phyloP scores from a whole-genome alignment of 2,888 invertebrate genomes.

The Drosophila austrosaltans region DNA sequence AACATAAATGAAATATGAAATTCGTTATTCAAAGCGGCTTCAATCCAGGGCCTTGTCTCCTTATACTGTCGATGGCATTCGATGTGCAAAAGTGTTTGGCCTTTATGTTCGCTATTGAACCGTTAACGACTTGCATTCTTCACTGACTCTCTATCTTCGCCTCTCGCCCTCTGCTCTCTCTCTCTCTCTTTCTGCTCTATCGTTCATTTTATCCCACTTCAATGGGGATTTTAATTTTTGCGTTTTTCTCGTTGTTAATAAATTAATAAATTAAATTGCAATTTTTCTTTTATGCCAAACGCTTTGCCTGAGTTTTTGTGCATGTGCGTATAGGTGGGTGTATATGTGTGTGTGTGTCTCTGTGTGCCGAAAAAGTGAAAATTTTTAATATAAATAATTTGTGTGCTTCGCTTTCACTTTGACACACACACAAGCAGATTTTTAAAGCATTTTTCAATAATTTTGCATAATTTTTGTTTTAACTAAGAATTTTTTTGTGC shows the following conservation, averaged over 20 bases:
- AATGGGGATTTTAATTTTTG: conserved; percentile 55
- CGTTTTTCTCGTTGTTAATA: conserved; percentile 57
- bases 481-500: neutral
- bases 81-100: conserved; percentile 19
- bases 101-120: conserved; percentile 51
- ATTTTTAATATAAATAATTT: conserved; percentile 73
- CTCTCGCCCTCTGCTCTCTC: conserved; percentile 5
- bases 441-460: conserved; percentile 53
- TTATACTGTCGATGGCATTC: conserved; percentile 10
- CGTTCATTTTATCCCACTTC: neutral
- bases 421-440: conserved; percentile 32
- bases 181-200: neutral
- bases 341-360: conserved; percentile 16
- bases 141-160: neutral
- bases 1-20: conserved; percentile 70
- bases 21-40: conserved; percentile 45
- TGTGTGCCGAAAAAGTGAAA: conserved; percentile 56
- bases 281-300: conserved; percentile 54
- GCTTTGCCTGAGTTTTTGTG: conserved; percentile 37
- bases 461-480: conserved; percentile 39
- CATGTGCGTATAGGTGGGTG: conserved; percentile 18
- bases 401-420: conserved; percentile 39
- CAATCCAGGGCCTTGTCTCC: conserved; percentile 9
- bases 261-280: conserved; percentile 68
- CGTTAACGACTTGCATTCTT: conserved; percentile 59